Base-by-base conservation (phyloP, 1,140 invertebrate genomes). In the Aphelenchoides fujianensis region DNA sequence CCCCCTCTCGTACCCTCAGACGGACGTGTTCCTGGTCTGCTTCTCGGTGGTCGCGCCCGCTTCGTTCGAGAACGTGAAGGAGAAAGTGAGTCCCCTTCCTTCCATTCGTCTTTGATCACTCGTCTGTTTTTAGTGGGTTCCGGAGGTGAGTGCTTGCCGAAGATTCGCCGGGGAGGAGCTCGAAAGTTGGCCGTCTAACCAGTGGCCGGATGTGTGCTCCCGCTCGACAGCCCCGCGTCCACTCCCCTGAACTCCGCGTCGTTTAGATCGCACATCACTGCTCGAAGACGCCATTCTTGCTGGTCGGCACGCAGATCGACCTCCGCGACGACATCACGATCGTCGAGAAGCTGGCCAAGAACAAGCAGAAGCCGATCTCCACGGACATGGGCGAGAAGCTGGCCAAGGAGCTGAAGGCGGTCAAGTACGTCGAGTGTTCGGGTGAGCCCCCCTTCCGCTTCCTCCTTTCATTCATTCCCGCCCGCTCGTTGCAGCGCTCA, bases 361-460 rank as follows among this genome's bases (percentile, higher is more conserved):
- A 98, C 83, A 97, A 97, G 88, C 95, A 98, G 84, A 97, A 95
- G 85, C 95, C 95, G 16, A 95, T 98, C 41, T 91, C 92, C 9
- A 89, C 90, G 71, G 96, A 98, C 85, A 57, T 95, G 95, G 62
- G 82, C n/a, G 95, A 98, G 85, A 97, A 97, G 87, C 87, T 98
- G 76, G 95, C 96, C 19, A 95, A 95, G 85, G 96, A 99, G 89
- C 88, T 99, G 77, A 95, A 95, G 87, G 96, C 97, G 66, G 96
- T 98, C 1, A 98, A 98, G 90, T 99, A 98, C 87, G 96, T 99
- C 2, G 97, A 99, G 87, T 99, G 97, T 95, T 85, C 94, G 95
- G 89, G 92, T 93, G 85, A 84, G 79, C 57, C 64, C 52, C 35
- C 41, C 62, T 66, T 70, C 28, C 27, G 1, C 53, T 37, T 34